A percentile compares a stretch with the other conserved stretches of the same genome.
Conservation (phyloP, 2,888 invertebrate genomes). For the Lycaena phlaeas region DNA sequence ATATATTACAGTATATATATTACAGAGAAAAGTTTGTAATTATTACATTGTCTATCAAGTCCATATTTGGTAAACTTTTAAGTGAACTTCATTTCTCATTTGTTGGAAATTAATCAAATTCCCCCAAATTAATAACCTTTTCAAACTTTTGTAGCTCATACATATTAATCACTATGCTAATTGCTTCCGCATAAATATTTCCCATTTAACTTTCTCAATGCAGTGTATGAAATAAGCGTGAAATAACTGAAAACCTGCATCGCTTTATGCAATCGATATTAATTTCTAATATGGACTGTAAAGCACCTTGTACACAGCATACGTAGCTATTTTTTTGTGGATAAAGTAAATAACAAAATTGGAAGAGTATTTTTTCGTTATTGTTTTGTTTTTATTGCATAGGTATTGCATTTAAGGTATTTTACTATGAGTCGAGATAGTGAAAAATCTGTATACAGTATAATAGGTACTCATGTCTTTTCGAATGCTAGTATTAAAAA, state of each 20-base stretch:
- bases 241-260: conserved; percentile 21
- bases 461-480: too few relatives aligned
- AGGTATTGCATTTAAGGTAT: too few relatives aligned
- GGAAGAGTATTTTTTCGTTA: neutral
- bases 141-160: conserved; percentile 1
- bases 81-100: conserved; percentile 1
- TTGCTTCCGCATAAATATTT: conserved; percentile 13
- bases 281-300: conserved; percentile 20
- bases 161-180: conserved; percentile 8
- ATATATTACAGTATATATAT: too few relatives aligned
- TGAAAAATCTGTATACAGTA: too few relatives aligned
- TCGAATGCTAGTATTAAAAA: too few relatives aligned
- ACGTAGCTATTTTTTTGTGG: neutral
- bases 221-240: conserved; percentile 17
- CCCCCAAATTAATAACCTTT: conserved; percentile 4
- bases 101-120: neutral
- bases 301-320: conserved; percentile 5
- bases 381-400: too few relatives aligned
- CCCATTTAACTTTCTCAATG: conserved; percentile 12
- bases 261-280: conserved; percentile 21
- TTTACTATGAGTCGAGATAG: too few relatives aligned
- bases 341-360: neutral
- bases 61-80: too few relatives aligned
- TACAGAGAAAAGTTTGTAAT: too few relatives aligned
- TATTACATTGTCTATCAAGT: too few relatives aligned